Percentiles rank a stretch among this genome's conserved stretches.
Conservation (phyloP, 2,888 invertebrate genomes). For the Hypolimnas misippus region DNA sequence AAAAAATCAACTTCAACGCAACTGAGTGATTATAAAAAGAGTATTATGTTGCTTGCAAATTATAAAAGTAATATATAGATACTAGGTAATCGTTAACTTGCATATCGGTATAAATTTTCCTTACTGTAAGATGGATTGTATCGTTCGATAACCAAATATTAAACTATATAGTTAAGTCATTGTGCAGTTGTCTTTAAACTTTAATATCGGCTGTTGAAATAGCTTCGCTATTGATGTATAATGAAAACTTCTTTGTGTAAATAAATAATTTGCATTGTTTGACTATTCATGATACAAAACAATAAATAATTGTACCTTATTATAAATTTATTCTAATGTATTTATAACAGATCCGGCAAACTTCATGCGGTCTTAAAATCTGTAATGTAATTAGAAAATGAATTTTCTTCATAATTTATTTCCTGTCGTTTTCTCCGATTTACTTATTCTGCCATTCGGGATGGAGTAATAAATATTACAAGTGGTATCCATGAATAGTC, state of each 20-base stretch:
- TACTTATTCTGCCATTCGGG: no score
- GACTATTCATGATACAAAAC: neutral
- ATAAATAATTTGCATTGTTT: constrained; percentile 3
- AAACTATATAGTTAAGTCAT: constrained; percentile 22
- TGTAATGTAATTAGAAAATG: no score
- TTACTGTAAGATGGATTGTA: constrained; percentile 10
- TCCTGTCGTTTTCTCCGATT: no score
- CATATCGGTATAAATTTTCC: constrained; percentile 57
- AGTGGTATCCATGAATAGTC: neutral
- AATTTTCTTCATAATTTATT: no score
- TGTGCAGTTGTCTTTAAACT: constrained; percentile 24
- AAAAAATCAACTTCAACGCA: neutral
- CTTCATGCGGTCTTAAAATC: no score
- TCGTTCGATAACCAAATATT: constrained; percentile 9
- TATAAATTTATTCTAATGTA: no score
- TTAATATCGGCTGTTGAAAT: constrained; percentile 32
- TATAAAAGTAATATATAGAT: constrained; percentile 39
- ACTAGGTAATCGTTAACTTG: constrained; percentile 50
- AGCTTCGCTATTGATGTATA: constrained; percentile 35
- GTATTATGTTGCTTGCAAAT: constrained; percentile 11
- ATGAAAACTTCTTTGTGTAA: constrained; percentile 4
- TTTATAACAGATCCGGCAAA: no score
- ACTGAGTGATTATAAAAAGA: neutral
- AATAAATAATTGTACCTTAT: no score
- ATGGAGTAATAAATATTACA: no score